Evolutionary conservation across 2,113 vertebrate species (phyloP), one percentile per base, ranked within the genome.

Genomic region (Melanerpes aurifrons): DNA sequence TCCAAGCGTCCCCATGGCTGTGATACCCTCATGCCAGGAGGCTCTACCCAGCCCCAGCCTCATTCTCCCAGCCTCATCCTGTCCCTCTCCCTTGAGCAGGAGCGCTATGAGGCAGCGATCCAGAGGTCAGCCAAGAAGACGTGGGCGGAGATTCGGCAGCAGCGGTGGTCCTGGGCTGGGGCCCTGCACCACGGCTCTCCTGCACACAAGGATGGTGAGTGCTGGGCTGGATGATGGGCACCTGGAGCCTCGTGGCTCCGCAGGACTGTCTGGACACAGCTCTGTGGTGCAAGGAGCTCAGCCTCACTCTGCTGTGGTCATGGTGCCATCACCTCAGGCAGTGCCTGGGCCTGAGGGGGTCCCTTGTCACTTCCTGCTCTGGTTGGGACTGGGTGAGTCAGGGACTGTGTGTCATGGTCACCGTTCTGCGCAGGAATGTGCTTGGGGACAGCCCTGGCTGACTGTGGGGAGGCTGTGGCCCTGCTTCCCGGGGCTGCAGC

Each of bases 121-220:
- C 98, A 98, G 94, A 97, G 98, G 82, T 99, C 98, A 2, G 96
- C 98, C 58, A 99, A 99, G 98, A 99, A 99, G 97, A 99, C 99
- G 0, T 99, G 99, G 99, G 98, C 99, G 14, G 99, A 99, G 96
- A 99, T 99, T 96, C 98, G 99, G 62, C 99, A 99, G 95, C 99
- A 99, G 96, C 98, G 99, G 89, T 99, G 99, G 98, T 99, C 99
- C 28, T 99, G 98, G 99, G 99, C 98, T 1, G 99, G 99, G 9
- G 98, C 98, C 8, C 97, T 99, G 47, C 98, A 98, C 93, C 98
- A 98, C 22, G 98, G 98, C 94, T 98, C 98, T 93, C 98, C 98
- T 0, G 95, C 93, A 21, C 99, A 98, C 96, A 99, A 98, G 97
- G 98, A 98, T 1, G 98, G 93, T 92, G 82, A 94, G 85, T 90